Conservation (phyloP, 2,797 vertebrate genomes). For the Sphenodon punctatus region DNA sequence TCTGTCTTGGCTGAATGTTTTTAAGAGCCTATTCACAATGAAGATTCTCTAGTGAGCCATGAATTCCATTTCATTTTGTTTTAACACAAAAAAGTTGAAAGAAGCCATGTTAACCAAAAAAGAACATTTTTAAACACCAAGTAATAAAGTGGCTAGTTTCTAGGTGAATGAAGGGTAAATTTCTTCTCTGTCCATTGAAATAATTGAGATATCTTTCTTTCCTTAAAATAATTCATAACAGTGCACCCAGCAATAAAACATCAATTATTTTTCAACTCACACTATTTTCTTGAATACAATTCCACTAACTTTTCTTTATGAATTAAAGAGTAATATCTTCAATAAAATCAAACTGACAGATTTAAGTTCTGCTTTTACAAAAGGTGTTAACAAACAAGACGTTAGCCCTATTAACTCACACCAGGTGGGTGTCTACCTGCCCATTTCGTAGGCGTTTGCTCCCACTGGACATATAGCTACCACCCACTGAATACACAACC, state of each 20-base stretch:
- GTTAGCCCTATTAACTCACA: too few relatives aligned
- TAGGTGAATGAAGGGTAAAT: background rate
- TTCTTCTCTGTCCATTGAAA: background rate
- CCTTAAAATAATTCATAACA: background rate
- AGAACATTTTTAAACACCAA: background rate
- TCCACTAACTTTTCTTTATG: background rate
- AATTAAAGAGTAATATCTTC: background rate
- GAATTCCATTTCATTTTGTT: constrained; percentile 23
- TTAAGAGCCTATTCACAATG: background rate
- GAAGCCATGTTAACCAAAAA: background rate
- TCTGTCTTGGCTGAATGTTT: background rate
- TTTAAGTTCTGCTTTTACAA: too few relatives aligned
- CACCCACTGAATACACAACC: too few relatives aligned
- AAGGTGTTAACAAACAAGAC: too few relatives aligned
- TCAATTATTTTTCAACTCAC: background rate
- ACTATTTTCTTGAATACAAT: background rate
- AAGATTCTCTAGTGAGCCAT: background rate
- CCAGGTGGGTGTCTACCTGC: too few relatives aligned
- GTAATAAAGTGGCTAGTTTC: background rate
- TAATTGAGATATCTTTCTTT: background rate
- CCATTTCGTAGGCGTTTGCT: too few relatives aligned
- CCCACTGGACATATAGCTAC: too few relatives aligned
- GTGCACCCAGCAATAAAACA: background rate
- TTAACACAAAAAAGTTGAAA: constrained; percentile 9
- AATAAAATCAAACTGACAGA: background rate